Conservation (phyloP, 1,140 invertebrate genomes). For the Lordiphosa mommai region DNA sequence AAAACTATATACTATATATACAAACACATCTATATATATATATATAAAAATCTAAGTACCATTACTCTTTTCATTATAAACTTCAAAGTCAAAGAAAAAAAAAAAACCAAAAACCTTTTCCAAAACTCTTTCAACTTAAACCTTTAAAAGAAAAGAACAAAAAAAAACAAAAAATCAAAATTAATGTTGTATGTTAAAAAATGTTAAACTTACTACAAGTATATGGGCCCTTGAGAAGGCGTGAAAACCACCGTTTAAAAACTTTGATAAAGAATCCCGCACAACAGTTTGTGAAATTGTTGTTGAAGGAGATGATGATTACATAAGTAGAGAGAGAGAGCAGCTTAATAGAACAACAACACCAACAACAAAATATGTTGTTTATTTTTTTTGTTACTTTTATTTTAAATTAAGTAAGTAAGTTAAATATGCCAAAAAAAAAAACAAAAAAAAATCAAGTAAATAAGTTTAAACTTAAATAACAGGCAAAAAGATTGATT, state of each 20-base stretch:
- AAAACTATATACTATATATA: not conserved
- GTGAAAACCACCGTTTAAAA: slow-evolving; percentile 37
- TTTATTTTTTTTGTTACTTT: slow-evolving; percentile 43
- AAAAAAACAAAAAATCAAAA: slow-evolving; percentile 14
- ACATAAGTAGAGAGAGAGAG: slow-evolving; percentile 4
- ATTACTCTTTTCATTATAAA: slow-evolving; percentile 46
- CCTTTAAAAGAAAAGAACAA: not conserved
- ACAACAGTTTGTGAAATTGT: slow-evolving; percentile 38
- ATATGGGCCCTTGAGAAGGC: slow-evolving; percentile 2
- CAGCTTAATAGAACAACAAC: slow-evolving; percentile 48
- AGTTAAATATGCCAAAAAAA: slow-evolving; percentile 24
- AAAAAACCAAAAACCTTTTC: slow-evolving; percentile 2
- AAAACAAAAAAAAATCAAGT: not conserved
- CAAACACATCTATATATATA: not conserved
- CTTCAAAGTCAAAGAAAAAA: not conserved
- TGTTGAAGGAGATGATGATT: slow-evolving; percentile 14
- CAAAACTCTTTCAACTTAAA: not conserved
- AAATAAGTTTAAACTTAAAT: slow-evolving; percentile 38
- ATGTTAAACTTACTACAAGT: not conserved
- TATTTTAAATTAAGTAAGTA: slow-evolving; percentile 34
- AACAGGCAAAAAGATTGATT: slow-evolving; percentile 23
- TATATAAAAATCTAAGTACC: slow-evolving; percentile 36
- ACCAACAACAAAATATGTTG: slow-evolving; percentile 28
- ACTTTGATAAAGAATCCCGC: slow-evolving; percentile 24
- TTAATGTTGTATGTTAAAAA: slow-evolving; percentile 4